Evolutionary conservation across 2,113 vertebrate genomes (phyloP).

Genomic region (Mesocricetus auratus): DNA sequence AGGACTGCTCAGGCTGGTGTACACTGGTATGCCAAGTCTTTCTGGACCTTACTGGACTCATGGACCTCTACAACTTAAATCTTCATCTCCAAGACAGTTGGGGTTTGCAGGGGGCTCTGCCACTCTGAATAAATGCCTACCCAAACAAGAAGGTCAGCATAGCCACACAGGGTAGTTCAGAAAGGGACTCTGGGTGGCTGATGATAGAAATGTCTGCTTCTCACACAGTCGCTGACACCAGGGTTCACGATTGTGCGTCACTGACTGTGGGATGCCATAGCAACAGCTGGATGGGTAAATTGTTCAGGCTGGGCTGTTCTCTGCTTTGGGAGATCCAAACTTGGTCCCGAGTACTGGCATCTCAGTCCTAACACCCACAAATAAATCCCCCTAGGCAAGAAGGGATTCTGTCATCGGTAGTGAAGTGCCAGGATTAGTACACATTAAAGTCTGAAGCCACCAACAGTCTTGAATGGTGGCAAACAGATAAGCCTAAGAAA

Average conservation of each 20-base stretch:
- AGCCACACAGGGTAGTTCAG: neutral
- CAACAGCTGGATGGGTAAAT: neutral
- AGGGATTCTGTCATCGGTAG: neutral
- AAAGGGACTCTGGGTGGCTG: neutral
- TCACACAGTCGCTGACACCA: neutral
- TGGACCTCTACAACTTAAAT: neutral
- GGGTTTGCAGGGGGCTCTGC: neutral
- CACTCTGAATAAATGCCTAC: neutral
- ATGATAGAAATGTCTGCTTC: neutral
- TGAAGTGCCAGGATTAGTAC: neutral
- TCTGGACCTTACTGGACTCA: neutral
- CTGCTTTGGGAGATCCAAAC: neutral
- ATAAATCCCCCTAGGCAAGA: neutral
- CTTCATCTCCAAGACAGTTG: neutral
- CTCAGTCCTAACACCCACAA: neutral
- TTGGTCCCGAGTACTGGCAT: neutral
- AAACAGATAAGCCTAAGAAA: constrained; percentile 17
- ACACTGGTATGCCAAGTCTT: neutral
- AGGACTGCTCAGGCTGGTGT: neutral
- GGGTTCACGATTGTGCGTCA: neutral
- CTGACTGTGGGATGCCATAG: neutral
- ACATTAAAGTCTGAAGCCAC: constrained; percentile 1
- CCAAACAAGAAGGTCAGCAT: too few species aligned
- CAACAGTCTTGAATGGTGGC: neutral
- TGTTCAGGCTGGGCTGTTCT: neutral